Base-by-base conservation (phyloP, 2,113 vertebrate genomes). In the Delphinapterus leucas region DNA sequence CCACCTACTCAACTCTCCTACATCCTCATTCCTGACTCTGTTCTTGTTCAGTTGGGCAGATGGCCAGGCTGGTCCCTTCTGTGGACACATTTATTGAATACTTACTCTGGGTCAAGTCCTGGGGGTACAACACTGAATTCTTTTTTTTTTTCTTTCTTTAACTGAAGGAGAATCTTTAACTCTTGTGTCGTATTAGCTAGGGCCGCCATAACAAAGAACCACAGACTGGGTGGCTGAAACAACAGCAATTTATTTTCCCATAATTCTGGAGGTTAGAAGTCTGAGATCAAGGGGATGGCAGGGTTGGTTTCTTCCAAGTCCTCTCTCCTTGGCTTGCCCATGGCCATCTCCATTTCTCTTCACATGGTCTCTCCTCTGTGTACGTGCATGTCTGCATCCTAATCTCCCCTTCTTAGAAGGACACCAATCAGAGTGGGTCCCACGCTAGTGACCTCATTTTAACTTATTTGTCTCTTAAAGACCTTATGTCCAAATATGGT, bases 271-370 rank as follows among this genome's bases (percentile, higher is more conserved):
- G 55, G 71, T 44, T n/a, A 14, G 81, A 41, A 28, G 18, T 14
- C 49, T 58, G 38, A 41, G 31, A 28, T 28, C 33, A 14, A 36
- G 21, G n/a, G 18, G 36, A 10, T 21, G 2, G 68, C 2, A 33
- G 86, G 47, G 21, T 3, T 10, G 53, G 13, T 76, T 36, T 61
- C 82, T 55, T 25, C 11, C 23, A 14, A 8, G 10, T 8, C 20
- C 58, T 18, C 23, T 36, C 58, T 58, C 73, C 68, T 58, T 41
- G 61, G 81, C 53, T 65, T 63, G 26, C 7, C 1, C 25, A 4
- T 1, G 1, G 31, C 36, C 2, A 0, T 6, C 68, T 61, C 53
- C 18, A 8, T 20, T 28, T 33, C 13, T 47, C 49, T 5, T 63
- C 65, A n/a, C 0, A 0, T 10, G 47, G 38, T 36, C 44, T 71